A percentile compares a stretch with the other conserved stretches of the same genome.
These are phyloP conservation scores for Hermaeophaga mercurialis DNA, from an alignment of 2,888 invertebrate genomes.

Conservation along the genomic window DNA sequence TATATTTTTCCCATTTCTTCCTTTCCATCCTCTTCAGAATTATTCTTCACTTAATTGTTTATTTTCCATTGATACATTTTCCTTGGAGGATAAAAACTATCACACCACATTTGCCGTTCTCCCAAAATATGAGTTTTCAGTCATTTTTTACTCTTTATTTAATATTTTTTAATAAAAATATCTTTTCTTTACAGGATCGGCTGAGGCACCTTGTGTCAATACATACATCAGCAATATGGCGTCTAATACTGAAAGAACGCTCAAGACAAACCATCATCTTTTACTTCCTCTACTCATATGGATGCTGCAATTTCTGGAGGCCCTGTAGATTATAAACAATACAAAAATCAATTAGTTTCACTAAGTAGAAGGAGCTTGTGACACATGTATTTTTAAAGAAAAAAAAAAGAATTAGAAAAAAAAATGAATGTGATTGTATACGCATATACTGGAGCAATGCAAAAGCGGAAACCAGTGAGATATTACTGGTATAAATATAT, in stretches of 20 bases:
- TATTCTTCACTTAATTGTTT: no score
- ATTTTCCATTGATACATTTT: no score
- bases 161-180: background rate
- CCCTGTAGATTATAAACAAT: constrained; percentile 39
- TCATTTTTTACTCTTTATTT: no score
- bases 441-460: constrained; percentile 19
- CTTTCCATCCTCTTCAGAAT: no score
- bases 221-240: constrained; percentile 51
- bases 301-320: constrained; percentile 38
- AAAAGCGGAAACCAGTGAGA: no score
- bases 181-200: constrained; percentile 51
- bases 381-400: constrained; percentile 37
- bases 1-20: no score
- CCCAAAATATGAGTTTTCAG: no score
- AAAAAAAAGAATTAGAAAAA: constrained; percentile 8
- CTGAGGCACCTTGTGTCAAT: constrained; percentile 54
- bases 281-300: constrained; percentile 30
- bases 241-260: constrained; percentile 38
- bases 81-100: no score
- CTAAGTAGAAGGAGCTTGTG: constrained; percentile 41
- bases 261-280: constrained; percentile 16
- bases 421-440: constrained; percentile 25
- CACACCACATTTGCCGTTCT: no score
- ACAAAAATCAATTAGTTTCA: constrained; percentile 30
- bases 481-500: constrained; percentile 3